A percentile compares a stretch with the other conserved stretches of the same genome.
phyloP scores from a whole-genome alignment of 2,797 vertebrate genomes.

The Hylomyscus alleni region DNA sequence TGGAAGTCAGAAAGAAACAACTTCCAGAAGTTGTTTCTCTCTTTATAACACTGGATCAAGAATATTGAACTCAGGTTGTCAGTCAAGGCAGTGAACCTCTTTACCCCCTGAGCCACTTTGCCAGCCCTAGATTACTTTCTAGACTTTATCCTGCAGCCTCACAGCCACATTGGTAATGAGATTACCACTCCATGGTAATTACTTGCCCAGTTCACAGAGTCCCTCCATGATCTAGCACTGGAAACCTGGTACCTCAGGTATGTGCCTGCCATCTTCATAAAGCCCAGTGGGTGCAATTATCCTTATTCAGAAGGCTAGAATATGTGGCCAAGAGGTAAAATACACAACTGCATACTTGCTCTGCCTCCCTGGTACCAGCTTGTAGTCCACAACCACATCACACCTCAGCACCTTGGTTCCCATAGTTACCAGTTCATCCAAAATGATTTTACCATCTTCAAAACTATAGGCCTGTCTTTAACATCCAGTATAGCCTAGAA shows the following conservation, averaged over 20 bases:
- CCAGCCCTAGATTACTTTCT: neutral
- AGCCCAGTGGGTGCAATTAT: neutral
- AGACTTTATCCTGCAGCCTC: neutral
- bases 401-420: rapidly evolving
- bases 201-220: neutral
- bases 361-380: rapidly evolving
- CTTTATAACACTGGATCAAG: neutral
- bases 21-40: neutral
- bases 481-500: neutral
- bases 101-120: neutral
- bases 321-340: neutral
- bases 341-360: rapidly evolving
- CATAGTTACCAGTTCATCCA: neutral
- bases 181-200: too few species aligned
- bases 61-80: neutral
- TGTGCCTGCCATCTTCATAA: too few species aligned
- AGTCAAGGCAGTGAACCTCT: neutral
- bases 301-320: neutral
- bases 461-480: neutral
- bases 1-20: neutral
- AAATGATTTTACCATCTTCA: neutral
- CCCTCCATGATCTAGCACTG: rapidly evolving
- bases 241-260: rapidly evolving
- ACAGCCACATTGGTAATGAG: neutral
- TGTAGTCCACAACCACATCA: rapidly evolving